Percentiles rank a stretch among this genome's conserved stretches.
These are phyloP conservation scores for Lepidurus arcticus DNA, from an alignment of 1,140 invertebrate genomes.

Conservation along the genomic window DNA sequence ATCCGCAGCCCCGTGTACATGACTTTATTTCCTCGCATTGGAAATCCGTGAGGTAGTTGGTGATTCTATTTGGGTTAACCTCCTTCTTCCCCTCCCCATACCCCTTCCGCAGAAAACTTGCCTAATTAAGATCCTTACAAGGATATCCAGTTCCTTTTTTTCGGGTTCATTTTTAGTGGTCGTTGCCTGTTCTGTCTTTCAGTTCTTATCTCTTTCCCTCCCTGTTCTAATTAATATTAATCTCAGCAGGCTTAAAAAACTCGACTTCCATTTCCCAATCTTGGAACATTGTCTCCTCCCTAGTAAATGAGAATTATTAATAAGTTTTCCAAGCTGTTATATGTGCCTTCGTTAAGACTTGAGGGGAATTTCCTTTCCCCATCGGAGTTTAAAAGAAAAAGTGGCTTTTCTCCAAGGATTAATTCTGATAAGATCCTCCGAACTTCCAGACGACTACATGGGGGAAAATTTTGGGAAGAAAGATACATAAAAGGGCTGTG, in stretches of 20 bases:
- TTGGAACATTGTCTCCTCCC: neutral
- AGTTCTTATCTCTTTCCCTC: conserved; percentile 3
- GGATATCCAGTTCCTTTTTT: conserved; percentile 17
- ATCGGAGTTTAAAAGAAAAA: neutral
- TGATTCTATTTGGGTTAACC: neutral
- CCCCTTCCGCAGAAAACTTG: neutral
- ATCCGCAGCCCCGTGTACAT: neutral
- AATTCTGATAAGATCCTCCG: neutral
- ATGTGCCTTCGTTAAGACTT: neutral
- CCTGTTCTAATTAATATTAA: neutral
- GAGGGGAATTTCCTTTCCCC: neutral
- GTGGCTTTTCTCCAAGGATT: neutral
- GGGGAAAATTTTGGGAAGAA: neutral
- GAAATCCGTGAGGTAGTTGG: neutral
- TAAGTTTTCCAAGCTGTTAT: neutral
- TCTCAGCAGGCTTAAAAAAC: neutral
- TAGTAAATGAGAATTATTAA: neutral
- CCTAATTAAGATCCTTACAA: conserved; percentile 9
- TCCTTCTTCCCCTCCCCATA: neutral
- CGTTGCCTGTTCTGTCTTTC: neutral
- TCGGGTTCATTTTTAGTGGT: neutral
- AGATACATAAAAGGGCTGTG: neutral
- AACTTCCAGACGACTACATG: neutral
- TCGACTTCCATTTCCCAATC: neutral
- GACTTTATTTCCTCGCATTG: conserved; percentile 8